phyloP scores from a whole-genome alignment of 2,888 invertebrate species.

The Hedychridium roseum region DNA sequence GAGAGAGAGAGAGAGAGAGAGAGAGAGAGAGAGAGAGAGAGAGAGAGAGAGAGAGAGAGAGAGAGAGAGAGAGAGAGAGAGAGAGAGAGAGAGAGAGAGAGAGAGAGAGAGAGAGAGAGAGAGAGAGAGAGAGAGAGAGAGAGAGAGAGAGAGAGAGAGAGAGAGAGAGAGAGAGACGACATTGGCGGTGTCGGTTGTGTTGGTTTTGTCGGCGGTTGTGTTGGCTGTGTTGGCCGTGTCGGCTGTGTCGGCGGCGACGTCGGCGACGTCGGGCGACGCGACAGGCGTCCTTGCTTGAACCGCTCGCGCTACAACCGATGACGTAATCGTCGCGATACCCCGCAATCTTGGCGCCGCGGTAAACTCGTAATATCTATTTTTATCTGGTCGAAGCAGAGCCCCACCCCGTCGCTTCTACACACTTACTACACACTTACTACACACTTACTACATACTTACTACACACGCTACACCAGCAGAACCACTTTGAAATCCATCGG shows the following conservation, averaged over 20 bases:
- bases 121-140: background rate
- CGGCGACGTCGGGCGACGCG: constrained; percentile 52
- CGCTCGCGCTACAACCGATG: constrained; percentile 63
- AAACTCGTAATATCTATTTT: constrained; percentile 69
- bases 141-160: background rate
- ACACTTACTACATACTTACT: no score
- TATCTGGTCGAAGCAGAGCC: constrained; percentile 59
- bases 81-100: background rate
- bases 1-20: no score
- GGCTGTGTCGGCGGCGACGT: constrained; percentile 39
- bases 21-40: no score
- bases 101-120: background rate
- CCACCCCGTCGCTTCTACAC: constrained; percentile 27
- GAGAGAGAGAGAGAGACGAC: background rate
- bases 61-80: background rate
- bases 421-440: constrained; percentile 10
- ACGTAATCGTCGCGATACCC: constrained; percentile 67
- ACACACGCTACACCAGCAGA: no score
- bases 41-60: no score
- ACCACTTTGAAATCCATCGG: no score
- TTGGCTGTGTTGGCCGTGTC: no score
- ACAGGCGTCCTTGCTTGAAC: constrained; percentile 55
- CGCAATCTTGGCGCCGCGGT: constrained; percentile 69
- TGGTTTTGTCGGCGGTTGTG: constrained; percentile 14
- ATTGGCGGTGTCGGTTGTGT: constrained; percentile 10